Evolutionary conservation across 1,140 invertebrate species (phyloP).

Genomic region (Apis cerana): DNA sequence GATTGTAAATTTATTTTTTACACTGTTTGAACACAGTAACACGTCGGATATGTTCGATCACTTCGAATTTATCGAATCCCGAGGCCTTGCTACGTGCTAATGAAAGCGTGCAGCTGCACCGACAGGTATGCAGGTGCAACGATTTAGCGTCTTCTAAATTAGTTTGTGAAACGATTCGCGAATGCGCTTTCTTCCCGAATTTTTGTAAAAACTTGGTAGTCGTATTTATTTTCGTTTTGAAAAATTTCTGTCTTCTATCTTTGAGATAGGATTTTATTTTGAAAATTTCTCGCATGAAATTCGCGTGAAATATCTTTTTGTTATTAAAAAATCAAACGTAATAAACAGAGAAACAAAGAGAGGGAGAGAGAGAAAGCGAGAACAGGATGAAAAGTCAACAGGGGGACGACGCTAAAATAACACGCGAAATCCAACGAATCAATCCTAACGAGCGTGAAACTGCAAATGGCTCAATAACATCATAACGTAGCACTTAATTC

Average conservation of each 20-base stretch:
- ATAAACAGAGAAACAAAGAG: no score
- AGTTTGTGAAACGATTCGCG: slow-evolving; percentile 5
- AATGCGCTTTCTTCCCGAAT: background rate
- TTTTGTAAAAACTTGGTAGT: background rate
- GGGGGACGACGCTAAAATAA: background rate
- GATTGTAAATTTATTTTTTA: background rate
- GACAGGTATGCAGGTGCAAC: slow-evolving; percentile 44
- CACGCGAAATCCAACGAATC: background rate
- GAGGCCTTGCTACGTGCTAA: slow-evolving; percentile 38
- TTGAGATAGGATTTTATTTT: background rate
- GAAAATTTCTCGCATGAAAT: background rate
- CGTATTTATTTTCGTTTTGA: no score
- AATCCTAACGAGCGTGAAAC: background rate
- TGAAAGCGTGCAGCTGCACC: slow-evolving; percentile 47
- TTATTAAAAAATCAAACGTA: no score
- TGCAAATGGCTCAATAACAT: slow-evolving; percentile 11
- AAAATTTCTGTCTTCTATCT: background rate
- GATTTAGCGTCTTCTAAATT: slow-evolving; percentile 45
- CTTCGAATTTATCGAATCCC: slow-evolving; percentile 33
- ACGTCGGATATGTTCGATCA: slow-evolving; percentile 8
- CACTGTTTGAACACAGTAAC: background rate
- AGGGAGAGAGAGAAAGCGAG: no score
- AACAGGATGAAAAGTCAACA: background rate
- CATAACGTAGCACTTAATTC: slow-evolving; percentile 5
- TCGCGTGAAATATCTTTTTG: no score